Base-by-base conservation (phyloP, 2,888 invertebrate species). In the Leptinotarsa haldemani region DNA sequence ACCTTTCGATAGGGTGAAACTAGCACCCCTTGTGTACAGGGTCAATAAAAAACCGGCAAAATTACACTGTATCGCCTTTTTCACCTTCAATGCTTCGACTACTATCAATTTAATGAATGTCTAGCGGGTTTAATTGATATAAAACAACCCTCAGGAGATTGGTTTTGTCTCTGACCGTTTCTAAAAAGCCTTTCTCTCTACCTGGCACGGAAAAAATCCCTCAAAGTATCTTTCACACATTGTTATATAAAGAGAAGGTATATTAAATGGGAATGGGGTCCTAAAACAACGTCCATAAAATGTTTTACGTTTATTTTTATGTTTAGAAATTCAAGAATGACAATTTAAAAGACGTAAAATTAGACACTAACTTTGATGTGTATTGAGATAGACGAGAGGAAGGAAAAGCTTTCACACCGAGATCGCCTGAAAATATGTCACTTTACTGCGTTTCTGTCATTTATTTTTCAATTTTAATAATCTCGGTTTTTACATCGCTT, bases 221-320 rank as follows among this genome's bases (percentile, higher is more conserved):
- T 71, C 77, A 78, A 79, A 76, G 77, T 77, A 76, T 78, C 77
- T 77, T 78, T 75, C 75, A 80, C 79, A 80, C 80, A 77, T 78
- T 80, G 80, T 80, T 79, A 80, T 77, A 77, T 73, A 77, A 76
- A 70, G 63, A 79, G 75, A 74, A 78, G 77, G 78, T 77, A 76
- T 79, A 81, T 79, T 77, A 77, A 80, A 80, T 76, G 74, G 74
- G 74, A 79, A 79, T 76, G 76, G 77, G 73, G 74, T 77, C 79
- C 76, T 82, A 79, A 79, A 81, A 80, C 81, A 78, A 80, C 77
- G 75, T 65, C 66, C 79, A 78, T 82, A 82, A 82, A 82, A 81
- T 77, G 77, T 79, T 82, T 82, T 81, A 82, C 80, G 82, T 80
- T 80, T 80, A 80, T 81, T 82, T 82, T 82, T 82, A 81, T 81